These are phyloP conservation scores for Habrosyne pyritoides DNA, from an alignment of 2,888 invertebrate species.

Conservation along the genomic window DNA sequence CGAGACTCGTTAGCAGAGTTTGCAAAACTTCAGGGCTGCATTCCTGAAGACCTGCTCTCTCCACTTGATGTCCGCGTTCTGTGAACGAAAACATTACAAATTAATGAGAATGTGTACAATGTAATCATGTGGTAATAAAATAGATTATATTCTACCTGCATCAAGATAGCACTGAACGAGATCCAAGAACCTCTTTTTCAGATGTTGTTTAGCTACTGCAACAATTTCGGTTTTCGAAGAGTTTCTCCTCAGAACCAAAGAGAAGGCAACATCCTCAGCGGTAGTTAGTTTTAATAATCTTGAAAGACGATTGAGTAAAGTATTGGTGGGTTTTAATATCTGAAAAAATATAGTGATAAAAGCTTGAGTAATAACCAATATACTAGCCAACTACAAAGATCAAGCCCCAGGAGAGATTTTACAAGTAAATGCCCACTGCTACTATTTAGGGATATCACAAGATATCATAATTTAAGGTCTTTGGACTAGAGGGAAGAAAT, in stretches of 20 bases:
- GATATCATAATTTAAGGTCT: background rate
- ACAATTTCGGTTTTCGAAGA: constrained; percentile 91
- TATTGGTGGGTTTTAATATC: constrained; percentile 90
- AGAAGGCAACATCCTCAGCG: constrained; percentile 96
- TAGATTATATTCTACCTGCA: constrained; percentile 81
- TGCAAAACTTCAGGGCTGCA: constrained; percentile 95
- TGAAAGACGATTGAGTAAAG: constrained; percentile 92
- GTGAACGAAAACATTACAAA: constrained; percentile 27
- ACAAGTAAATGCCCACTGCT: background rate
- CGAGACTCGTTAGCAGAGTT: constrained; percentile 87
- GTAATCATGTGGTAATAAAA: background rate
- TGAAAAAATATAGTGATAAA: constrained; percentile 66
- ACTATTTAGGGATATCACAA: background rate
- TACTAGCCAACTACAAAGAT: constrained; percentile 14
- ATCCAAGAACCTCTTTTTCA: constrained; percentile 92
- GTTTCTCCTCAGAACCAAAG: constrained; percentile 91
- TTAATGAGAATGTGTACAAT: constrained; percentile 3
- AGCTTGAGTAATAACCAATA: constrained; percentile 19
- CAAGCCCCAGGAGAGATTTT: background rate
- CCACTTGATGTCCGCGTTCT: constrained; percentile 86
- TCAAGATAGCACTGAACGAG: constrained; percentile 94
- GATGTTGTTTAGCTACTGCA: constrained; percentile 89
- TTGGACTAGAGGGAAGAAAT: background rate
- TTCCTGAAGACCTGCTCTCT: constrained; percentile 94
- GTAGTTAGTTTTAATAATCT: constrained; percentile 93